A percentile compares a stretch with the other conserved stretches of the same genome.
phyloP scores from a whole-genome alignment of 2,113 vertebrate species.

The Psilopsiagon aymara region DNA sequence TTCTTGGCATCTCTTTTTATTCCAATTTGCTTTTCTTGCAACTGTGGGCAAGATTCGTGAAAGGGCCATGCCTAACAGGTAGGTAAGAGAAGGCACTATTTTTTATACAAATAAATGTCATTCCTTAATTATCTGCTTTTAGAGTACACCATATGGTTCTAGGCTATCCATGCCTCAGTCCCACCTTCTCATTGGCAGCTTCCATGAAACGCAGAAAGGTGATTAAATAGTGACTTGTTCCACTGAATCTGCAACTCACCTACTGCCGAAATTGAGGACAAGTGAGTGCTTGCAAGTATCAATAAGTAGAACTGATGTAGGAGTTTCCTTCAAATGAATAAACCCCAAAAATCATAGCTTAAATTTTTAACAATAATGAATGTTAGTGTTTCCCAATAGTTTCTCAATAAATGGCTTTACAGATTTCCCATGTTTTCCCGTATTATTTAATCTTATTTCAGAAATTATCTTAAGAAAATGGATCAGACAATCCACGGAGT shows the following conservation, averaged over 20 bases:
- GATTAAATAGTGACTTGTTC: slow-evolving; percentile 40
- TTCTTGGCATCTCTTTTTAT: slow-evolving; percentile 54
- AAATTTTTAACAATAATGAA: neutral
- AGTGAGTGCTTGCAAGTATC: neutral
- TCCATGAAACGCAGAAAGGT: neutral
- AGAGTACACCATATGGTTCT: slow-evolving; percentile 31
- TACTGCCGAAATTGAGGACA: neutral
- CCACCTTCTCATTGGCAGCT: slow-evolving; percentile 39
- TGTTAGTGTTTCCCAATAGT: neutral
- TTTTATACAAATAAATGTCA: slow-evolving; percentile 62
- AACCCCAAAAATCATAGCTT: neutral
- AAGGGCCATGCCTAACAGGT: slow-evolving; percentile 28
- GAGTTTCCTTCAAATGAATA: neutral
- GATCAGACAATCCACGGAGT: neutral
- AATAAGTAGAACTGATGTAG: neutral
- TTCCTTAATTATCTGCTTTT: slow-evolving; percentile 59
- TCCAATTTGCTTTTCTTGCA: slow-evolving; percentile 59
- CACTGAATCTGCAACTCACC: neutral
- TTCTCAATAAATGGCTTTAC: neutral
- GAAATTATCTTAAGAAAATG: neutral
- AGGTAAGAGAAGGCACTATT: slow-evolving; percentile 32
- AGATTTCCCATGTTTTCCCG: neutral
- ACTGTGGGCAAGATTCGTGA: neutral
- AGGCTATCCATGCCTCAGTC: slow-evolving; percentile 25
- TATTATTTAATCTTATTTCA: neutral